These are phyloP conservation scores for Mionectes macconnelli DNA, from an alignment of 2,113 vertebrate species.

Conservation along the genomic window DNA sequence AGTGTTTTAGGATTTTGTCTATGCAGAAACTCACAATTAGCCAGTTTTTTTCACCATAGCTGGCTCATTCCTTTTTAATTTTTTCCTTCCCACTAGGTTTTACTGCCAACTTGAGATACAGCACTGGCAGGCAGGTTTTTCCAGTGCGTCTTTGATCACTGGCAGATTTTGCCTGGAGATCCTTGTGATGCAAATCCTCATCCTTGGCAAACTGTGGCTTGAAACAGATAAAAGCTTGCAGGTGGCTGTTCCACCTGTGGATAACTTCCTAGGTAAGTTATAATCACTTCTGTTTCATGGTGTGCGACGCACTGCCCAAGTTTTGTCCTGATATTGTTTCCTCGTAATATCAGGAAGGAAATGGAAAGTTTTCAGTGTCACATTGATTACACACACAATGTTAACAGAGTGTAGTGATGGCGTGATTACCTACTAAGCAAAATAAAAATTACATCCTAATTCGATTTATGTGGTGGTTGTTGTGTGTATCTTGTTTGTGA, in stretches of 20 bases:
- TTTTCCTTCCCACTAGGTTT: constrained; percentile 30
- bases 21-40: neutral
- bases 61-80: neutral
- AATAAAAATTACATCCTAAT: neutral
- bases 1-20: neutral
- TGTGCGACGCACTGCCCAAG: neutral
- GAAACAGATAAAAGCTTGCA: constrained; percentile 54
- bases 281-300: neutral
- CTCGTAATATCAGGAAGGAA: neutral
- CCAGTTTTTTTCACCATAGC: neutral
- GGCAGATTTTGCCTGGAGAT: constrained; percentile 67
- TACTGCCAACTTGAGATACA: constrained; percentile 47
- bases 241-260: constrained; percentile 44
- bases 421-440: neutral
- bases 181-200: constrained; percentile 12
- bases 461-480: neutral
- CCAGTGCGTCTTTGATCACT: constrained; percentile 60
- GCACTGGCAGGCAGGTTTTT: constrained; percentile 62
- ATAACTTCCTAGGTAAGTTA: constrained; percentile 61
- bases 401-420: neutral
- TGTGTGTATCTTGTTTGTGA: neutral
- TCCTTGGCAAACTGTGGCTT: constrained; percentile 25
- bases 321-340: neutral
- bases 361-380: neutral
- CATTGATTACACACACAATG: neutral